Evolutionary conservation across 2,888 invertebrate genomes (phyloP), one percentile per base, ranked within the genome.

Genomic region (Clepsis dumicolana): DNA sequence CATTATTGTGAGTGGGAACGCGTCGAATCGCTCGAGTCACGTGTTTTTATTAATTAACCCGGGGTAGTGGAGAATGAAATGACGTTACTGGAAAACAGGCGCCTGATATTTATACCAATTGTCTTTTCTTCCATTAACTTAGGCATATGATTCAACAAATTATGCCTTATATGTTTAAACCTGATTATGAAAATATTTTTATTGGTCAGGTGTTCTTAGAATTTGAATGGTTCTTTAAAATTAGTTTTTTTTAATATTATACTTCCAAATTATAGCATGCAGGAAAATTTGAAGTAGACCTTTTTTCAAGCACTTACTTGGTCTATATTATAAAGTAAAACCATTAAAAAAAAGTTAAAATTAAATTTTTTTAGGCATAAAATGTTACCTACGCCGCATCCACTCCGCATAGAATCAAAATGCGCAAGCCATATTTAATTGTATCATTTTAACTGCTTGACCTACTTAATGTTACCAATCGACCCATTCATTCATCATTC

Each of bases 401-500:
- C 18, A 14, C 44, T 12, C 14, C 29, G 44, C 25, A 18, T 32
- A 27, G 24, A 12, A 38, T 32, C 64, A 56, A 32, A 18, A 16
- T 35, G 44, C 35, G 1, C n/a, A 32, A 4, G 18, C n/a, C 18
- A 14, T 59, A 18, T 16, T 27, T 24, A 57, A 57, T 50, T 64
- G 14, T 27, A 53, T 59, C 38, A 57, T 52, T 59, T 18, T 52
- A 44, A 32, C 41, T 29, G 41, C 50, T 59, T 66, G 65, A 69
- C 69, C 66, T 67, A 70, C 38, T 83, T 82, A 80, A 65, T 72
- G 75, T 79, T 81, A 83, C 74, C 77, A 80, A 86, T 88, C 82
- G 80, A 84, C 80, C 81, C 81, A 80, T 90, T 91, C 91, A 93
- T 92, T 92, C 91, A 92, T 91, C 87, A 90, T 90, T 86, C 81